Evolutionary conservation across 2,888 invertebrate genomes (phyloP).

Genomic region (Epiperipatus broadwayi): DNA sequence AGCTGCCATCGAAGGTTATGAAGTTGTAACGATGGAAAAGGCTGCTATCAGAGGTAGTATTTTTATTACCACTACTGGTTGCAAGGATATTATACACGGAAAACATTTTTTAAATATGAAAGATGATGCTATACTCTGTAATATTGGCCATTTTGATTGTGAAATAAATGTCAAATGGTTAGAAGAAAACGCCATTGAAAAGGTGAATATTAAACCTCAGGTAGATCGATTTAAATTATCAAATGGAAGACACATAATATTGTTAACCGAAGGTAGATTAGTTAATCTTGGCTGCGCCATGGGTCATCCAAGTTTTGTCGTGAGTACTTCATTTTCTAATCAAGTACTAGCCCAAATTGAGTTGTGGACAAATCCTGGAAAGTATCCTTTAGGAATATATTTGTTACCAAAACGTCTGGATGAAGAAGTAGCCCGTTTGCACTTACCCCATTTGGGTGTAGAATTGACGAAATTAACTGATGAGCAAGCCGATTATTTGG

Average conservation of each 20-base stretch:
- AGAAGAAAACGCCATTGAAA: slow-evolving; percentile 63
- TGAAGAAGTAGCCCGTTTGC: slow-evolving; percentile 88
- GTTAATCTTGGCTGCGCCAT: slow-evolving; percentile 97
- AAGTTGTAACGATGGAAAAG: slow-evolving; percentile 86
- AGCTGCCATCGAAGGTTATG: slow-evolving; percentile 72
- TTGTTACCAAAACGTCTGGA: slow-evolving; percentile 82
- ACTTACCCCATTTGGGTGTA: slow-evolving; percentile 85
- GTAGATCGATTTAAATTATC: slow-evolving; percentile 69
- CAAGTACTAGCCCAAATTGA: slow-evolving; percentile 98
- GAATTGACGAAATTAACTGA: slow-evolving; percentile 83
- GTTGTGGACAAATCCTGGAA: slow-evolving; percentile 69
- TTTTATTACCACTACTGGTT: slow-evolving; percentile 94
- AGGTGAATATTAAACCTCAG: slow-evolving; percentile 88
- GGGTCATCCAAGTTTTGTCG: slow-evolving; percentile 96
- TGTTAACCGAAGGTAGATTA: slow-evolving; percentile 85
- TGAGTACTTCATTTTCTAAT: slow-evolving; percentile 98
- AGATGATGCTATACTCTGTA: slow-evolving; percentile 92
- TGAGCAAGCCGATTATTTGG: too few species aligned
- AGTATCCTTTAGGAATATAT: slow-evolving; percentile 72
- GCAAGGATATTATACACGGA: slow-evolving; percentile 69
- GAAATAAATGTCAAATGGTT: slow-evolving; percentile 94
- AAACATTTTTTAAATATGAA: slow-evolving; percentile 76
- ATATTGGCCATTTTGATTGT: slow-evolving; percentile 97
- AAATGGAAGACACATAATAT: slow-evolving; percentile 76
- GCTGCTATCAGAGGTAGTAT: slow-evolving; percentile 74